Base-by-base conservation (phyloP, 1,140 invertebrate genomes). In the Homarus americanus region DNA sequence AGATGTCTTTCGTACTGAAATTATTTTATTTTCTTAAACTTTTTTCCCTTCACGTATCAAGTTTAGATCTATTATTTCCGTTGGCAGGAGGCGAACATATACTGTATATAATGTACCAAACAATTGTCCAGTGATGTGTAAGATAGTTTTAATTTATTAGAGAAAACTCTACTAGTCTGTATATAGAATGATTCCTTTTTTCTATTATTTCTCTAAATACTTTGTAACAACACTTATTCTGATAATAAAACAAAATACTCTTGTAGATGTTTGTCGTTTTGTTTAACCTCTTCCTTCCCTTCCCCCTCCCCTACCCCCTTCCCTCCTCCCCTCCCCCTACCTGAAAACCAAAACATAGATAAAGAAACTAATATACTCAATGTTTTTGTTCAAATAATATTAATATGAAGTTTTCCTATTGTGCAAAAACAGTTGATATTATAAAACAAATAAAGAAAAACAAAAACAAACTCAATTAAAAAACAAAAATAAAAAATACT, bases 81-180 rank as follows among this genome's bases (percentile, higher is more conserved):
- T 63, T 88, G 40, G 32, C 20, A 32, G 7, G 58, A 36, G 41
- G 5, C 36, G 32, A 82, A 34, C 34, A 75, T 32, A 79, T 69
- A 80, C 41, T 79, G 86, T 87, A 87, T 20, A 87, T 87, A 87
- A 36, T 87, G 58, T 79, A 78, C 86, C 80, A 80, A 80, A 58
- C 44, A n/a, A n/a, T n/a, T 49, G 15, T 28, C 44, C 10, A 63
- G 40, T 66, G 17, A 78, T 66, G 38, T 73, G 53, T 87, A 87
- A 87, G 40, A 79, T 87, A 63, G 28, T 58, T 38, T 38, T 87
- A 80, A 87, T 87, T 87, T 87, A 87, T 87, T 87, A 87, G 86
- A 66, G 32, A 85, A 49, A 53, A 87, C 38, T n/a, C n/a, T 69
- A 40, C 53, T 87, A 87, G 86, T 66, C 58, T 87, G 86, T 87